Conservation (phyloP, 2,113 vertebrate species). For the Circaetus cinerascens region DNA sequence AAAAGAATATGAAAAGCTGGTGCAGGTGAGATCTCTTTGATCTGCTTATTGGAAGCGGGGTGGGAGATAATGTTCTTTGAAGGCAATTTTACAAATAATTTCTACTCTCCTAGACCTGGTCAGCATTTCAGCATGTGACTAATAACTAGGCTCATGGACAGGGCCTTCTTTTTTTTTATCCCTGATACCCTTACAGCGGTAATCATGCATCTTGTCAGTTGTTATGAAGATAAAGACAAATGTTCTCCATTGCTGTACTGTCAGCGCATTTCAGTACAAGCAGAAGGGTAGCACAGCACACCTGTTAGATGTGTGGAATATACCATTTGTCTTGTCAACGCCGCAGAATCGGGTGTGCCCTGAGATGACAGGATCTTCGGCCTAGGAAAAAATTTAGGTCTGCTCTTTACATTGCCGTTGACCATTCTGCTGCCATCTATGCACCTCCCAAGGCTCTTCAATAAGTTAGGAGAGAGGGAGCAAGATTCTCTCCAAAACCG, state of each 20-base stretch:
- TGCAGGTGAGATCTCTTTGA: background rate
- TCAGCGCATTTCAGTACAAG: slow-evolving; percentile 66
- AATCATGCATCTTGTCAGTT: slow-evolving; percentile 77
- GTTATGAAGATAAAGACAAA: slow-evolving; percentile 75
- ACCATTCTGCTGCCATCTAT: background rate
- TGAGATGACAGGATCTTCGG: background rate
- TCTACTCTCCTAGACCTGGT: slow-evolving; percentile 46
- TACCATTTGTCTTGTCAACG: slow-evolving; percentile 68
- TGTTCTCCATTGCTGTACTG: slow-evolving; percentile 70
- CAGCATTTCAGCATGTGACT: slow-evolving; percentile 69
- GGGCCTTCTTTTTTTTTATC: slow-evolving; percentile 45
- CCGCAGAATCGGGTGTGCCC: slow-evolving; percentile 6
- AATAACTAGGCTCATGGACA: slow-evolving; percentile 50
- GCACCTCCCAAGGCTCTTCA: background rate
- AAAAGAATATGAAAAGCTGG: background rate
- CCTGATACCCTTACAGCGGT: slow-evolving; percentile 67
- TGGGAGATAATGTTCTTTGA: slow-evolving; percentile 50
- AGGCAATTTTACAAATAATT: slow-evolving; percentile 64
- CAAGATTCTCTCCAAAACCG: background rate
- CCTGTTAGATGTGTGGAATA: slow-evolving; percentile 45
- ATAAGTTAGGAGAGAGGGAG: background rate
- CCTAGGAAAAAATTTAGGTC: slow-evolving; percentile 15
- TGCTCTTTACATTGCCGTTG: background rate
- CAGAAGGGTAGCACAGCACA: slow-evolving; percentile 47
- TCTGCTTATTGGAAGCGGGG: background rate